These are phyloP conservation scores for Brachionus koreanus DNA, from an alignment of 1,140 invertebrate genomes.

Conservation along the genomic window DNA sequence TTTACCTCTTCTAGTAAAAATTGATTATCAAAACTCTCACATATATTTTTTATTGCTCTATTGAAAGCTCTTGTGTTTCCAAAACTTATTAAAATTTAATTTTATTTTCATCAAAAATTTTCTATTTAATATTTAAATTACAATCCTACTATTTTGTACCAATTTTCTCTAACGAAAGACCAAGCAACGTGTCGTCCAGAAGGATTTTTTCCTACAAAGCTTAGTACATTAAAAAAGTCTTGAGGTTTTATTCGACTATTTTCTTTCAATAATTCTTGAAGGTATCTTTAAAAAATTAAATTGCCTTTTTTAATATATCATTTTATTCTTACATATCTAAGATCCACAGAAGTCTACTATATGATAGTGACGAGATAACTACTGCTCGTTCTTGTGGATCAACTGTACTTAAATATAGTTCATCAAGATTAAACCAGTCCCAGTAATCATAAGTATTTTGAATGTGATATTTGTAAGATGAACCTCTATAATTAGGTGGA, in stretches of 20 bases:
- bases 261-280: not conserved
- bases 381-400: constrained; percentile 8
- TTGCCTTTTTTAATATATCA: not conserved
- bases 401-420: not conserved
- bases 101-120: too few species aligned
- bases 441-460: constrained; percentile 16
- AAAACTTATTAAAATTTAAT: not conserved
- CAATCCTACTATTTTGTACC: not conserved
- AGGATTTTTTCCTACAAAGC: not conserved
- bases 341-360: constrained; percentile 17
- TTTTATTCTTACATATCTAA: constrained; percentile 9
- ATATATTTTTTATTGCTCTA: constrained; percentile 7
- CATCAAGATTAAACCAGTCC: constrained; percentile 34
- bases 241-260: constrained; percentile 2
- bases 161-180: constrained; percentile 12
- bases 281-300: not conserved
- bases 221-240: constrained; percentile 37
- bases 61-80: constrained; percentile 17
- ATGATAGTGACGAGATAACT: not conserved
- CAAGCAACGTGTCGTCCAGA: constrained; percentile 13
- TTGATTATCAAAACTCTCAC: constrained; percentile 30
- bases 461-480: constrained; percentile 34
- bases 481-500: not conserved
- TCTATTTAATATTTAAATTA: not conserved
- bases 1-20: constrained; percentile 29